These are phyloP conservation scores for Halcyon smyrnensis DNA, from an alignment of 2,797 vertebrate species.

Conservation along the genomic window DNA sequence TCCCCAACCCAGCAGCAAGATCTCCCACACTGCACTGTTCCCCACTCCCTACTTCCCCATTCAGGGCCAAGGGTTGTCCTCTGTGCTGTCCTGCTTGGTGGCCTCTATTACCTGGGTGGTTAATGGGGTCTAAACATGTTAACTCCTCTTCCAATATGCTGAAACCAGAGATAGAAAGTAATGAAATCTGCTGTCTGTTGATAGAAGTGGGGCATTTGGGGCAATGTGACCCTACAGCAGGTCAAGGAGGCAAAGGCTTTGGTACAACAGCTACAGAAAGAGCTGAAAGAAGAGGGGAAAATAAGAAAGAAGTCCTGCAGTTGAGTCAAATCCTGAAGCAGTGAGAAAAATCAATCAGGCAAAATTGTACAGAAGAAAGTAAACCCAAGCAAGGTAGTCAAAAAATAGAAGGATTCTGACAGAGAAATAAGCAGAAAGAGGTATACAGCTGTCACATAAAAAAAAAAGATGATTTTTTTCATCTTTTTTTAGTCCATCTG, in stretches of 20 bases:
- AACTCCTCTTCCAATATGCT: background rate
- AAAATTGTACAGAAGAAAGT: background rate
- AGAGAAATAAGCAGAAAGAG: background rate
- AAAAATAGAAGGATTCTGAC: background rate
- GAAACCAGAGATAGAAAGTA: background rate
- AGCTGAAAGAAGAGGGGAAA: background rate
- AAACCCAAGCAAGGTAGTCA: background rate
- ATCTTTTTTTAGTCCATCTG: too few species aligned
- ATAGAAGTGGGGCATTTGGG: accelerated
- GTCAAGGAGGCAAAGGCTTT: background rate
- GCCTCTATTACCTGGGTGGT: background rate
- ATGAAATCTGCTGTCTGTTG: background rate
- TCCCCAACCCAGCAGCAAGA: too few species aligned
- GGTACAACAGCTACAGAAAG: background rate
- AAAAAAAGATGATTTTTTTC: background rate
- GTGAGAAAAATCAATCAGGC: background rate
- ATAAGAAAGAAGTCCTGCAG: background rate
- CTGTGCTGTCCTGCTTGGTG: background rate
- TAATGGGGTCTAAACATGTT: background rate
- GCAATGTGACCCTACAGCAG: background rate
- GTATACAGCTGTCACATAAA: background rate
- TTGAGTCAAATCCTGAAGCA: background rate
- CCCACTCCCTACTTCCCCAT: too few species aligned
- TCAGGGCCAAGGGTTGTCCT: background rate
- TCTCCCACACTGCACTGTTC: too few species aligned